Evolutionary conservation across 2,113 vertebrate genomes (phyloP).

Genomic region (Cranoglanis bouderius): DNA sequence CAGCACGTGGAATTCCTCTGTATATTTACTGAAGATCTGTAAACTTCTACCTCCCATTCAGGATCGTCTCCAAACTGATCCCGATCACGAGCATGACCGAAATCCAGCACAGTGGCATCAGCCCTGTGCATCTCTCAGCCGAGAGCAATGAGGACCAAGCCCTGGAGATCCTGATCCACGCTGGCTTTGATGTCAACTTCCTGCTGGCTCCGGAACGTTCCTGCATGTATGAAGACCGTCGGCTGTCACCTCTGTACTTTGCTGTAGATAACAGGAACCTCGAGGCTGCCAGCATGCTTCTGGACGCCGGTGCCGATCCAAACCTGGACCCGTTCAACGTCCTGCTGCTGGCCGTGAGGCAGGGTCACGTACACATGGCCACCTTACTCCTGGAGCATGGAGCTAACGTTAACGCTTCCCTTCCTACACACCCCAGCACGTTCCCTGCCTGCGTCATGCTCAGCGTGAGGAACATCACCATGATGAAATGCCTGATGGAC

Average conservation of each 20-base stretch:
- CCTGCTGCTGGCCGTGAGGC: constrained; percentile 80
- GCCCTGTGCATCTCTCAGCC: constrained; percentile 75
- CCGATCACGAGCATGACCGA: not conserved
- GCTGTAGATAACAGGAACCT: constrained; percentile 22
- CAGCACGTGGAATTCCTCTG: too few species aligned
- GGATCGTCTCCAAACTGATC: constrained; percentile 26
- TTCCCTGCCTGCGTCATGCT: constrained; percentile 85
- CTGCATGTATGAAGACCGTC: constrained; percentile 36
- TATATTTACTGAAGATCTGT: not conserved
- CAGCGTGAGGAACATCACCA: constrained; percentile 74
- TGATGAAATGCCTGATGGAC: constrained; percentile 68
- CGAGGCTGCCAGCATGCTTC: constrained; percentile 15
- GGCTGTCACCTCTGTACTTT: constrained; percentile 14
- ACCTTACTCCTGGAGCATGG: constrained; percentile 79
- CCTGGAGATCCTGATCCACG: constrained; percentile 52
- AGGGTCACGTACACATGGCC: constrained; percentile 74
- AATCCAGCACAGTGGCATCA: constrained; percentile 15
- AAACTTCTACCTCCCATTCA: not conserved
- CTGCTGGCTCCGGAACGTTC: not conserved
- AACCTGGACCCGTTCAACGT: constrained; percentile 80
- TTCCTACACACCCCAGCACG: constrained; percentile 77
- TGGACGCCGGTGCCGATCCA: constrained; percentile 64
- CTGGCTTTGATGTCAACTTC: constrained; percentile 18
- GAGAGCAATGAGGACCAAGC: constrained; percentile 76
- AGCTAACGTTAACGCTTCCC: constrained; percentile 77